Evolutionary conservation across 37 sponge, comb jelly and placozoan genomes (phyloP), one percentile per base, ranked within the genome.

Genomic region (Agelas oroides): DNA sequence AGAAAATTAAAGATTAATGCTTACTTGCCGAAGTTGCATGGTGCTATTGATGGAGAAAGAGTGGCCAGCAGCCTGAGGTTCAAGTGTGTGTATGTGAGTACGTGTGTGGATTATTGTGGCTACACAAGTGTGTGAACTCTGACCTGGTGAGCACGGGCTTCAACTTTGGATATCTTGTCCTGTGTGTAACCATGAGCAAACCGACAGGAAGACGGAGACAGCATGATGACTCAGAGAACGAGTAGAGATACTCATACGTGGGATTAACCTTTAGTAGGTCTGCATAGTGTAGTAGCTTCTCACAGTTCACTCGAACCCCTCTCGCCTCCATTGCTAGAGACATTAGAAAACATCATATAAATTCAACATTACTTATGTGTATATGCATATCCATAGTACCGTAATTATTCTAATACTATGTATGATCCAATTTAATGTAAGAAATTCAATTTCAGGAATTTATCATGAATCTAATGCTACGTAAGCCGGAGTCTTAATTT

Each of bases 11-110:
- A n/a, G 46, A 46, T 46, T 46, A 46, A 46, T 46, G 11, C 54
- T 0, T 21, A 89, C 92, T 72, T 91, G 59, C 33, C 94, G 56
- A 61, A 94, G 80, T 39, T 94, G 94, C 19, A 69, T 30, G 11
- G 87, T 86, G 53, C 94, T 94, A 76, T 81, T 87, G 73, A 94
- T 61, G 19, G 74, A 72, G 75, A 94, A 94, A 40, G 69, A 20
- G 25, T 65, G 90, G 21, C 90, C 90, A 34, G 90, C 94, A 46
- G 76, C 68, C 90, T 93, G 31, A 73, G 18, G 34, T 38, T 24
- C 25, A 19, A 65, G 38, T 15, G 24, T 59, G 59, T 35, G 59
- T 5, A 0, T 32, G 70, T 8, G 5, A 38, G n/a, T 15, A 56
- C 30, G 1, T 28, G 59, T 30, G 32, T 53, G 12, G 21, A 23